Conservation (phyloP, 2,113 vertebrate species). For the Bos indicus region DNA sequence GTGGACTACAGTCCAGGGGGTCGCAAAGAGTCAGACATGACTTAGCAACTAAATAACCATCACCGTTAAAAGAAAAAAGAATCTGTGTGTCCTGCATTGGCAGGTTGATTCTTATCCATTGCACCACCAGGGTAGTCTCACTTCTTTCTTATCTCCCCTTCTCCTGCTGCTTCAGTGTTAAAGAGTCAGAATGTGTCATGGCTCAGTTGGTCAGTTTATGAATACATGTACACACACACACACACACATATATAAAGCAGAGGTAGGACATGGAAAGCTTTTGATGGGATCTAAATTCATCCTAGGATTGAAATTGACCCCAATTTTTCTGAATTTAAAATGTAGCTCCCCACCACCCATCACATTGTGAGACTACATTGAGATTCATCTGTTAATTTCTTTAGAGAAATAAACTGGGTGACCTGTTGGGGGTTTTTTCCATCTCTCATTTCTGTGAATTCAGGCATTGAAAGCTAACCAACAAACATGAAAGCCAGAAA, state of each 20-base stretch:
- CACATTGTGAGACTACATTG: not conserved
- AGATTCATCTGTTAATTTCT: not conserved
- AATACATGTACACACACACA: not conserved
- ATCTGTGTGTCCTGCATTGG: not conserved
- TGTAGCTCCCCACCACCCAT: not conserved
- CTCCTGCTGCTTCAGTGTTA: not conserved
- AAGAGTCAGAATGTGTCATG: not conserved
- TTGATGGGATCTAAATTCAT: not conserved
- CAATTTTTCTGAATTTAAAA: not conserved
- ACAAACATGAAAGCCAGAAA: slow-evolving; percentile 52
- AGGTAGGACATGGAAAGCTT: not conserved
- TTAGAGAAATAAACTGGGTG: slow-evolving; percentile 41
- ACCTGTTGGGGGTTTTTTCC: slow-evolving; percentile 51
- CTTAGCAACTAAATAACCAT: not conserved
- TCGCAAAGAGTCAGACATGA: not conserved
- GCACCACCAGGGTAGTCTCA: not conserved
- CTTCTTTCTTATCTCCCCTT: not conserved
- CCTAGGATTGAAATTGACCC: not conserved
- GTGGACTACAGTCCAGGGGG: not conserved
- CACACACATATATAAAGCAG: not conserved
- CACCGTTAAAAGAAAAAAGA: not conserved
- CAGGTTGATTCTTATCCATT: not conserved
- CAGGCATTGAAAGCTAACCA: slow-evolving; percentile 53
- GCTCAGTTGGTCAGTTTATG: not conserved
- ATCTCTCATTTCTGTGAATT: slow-evolving; percentile 59